Evolutionary conservation across 1,140 invertebrate genomes (phyloP).

Genomic region (Drosophila triauraria): DNA sequence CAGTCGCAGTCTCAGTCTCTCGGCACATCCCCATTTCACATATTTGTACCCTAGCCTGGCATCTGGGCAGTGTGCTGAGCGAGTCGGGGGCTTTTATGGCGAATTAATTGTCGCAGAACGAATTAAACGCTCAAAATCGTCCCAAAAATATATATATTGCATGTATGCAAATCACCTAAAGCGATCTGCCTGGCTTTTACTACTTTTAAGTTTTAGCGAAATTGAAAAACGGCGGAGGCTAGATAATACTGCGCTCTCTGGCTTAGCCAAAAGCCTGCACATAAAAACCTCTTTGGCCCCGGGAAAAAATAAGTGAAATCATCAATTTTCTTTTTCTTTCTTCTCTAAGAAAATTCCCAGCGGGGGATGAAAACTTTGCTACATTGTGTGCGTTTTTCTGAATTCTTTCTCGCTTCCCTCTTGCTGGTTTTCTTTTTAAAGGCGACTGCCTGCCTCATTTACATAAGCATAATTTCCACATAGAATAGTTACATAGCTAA

Average conservation of each 20-base stretch:
- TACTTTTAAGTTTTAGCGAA: conserved; percentile 44
- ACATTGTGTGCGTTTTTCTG: conserved; percentile 44
- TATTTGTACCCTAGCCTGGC: conserved; percentile 24
- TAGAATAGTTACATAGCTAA: conserved; percentile 79
- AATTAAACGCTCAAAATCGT: conserved; percentile 20
- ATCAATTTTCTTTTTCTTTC: conserved; percentile 58
- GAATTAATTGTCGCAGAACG: conserved; percentile 58
- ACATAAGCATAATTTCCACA: conserved; percentile 84
- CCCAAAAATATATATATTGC: conserved; percentile 14
- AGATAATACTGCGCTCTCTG: conserved; percentile 5
- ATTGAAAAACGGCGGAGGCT: conserved; percentile 13
- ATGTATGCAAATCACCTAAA: conserved; percentile 31
- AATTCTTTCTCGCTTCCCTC: conserved; percentile 20
- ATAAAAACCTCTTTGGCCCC: conserved; percentile 64
- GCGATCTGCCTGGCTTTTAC: conserved; percentile 5
- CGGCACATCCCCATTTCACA: conserved; percentile 29
- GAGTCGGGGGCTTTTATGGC: conserved; percentile 47
- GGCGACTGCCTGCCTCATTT: conserved; percentile 63
- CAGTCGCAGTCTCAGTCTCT: conserved; percentile 12
- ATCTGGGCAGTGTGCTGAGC: conserved; percentile 16
- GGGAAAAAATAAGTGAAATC: conserved; percentile 77
- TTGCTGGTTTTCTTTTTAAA: conserved; percentile 35
- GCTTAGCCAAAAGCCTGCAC: conserved; percentile 38
- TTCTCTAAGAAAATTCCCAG: conserved; percentile 35
- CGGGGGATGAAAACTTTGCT: conserved; percentile 74